Evolutionary conservation across 2,113 vertebrate species (phyloP).

Genomic region (Guaruba guarouba): DNA sequence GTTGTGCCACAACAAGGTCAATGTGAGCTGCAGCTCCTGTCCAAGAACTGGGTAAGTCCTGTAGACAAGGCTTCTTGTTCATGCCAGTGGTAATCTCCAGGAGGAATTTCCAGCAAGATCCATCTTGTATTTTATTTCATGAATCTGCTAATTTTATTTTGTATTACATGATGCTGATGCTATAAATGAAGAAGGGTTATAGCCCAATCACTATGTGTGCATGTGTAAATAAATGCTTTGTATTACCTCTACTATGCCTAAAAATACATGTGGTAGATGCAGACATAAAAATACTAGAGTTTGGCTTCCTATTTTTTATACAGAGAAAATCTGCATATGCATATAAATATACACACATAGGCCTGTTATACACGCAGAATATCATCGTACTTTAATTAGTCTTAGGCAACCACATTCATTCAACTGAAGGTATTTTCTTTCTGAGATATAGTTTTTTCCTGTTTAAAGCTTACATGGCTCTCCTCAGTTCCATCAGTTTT

Average conservation of each 20-base stretch:
- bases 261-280: not conserved
- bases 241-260: not conserved
- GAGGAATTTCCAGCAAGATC: not conserved
- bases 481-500: conserved; percentile 33
- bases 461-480: not conserved
- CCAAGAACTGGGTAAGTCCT: not conserved
- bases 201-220: not conserved
- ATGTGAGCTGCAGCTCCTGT: not conserved
- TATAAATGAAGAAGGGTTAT: not conserved
- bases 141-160: not conserved
- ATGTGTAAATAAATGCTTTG: not conserved
- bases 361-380: not conserved
- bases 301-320: not conserved
- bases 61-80: not conserved
- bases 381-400: not conserved
- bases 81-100: not conserved
- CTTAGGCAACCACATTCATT: not conserved
- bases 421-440: not conserved
- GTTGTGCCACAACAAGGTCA: not conserved
- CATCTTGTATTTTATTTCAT: not conserved
- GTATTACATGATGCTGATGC: not conserved
- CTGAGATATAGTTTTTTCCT: not conserved
- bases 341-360: not conserved
- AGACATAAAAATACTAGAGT: not conserved
- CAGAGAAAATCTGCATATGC: not conserved